Conservation (phyloP, 2,113 vertebrate species). For the Calyptomena viridis region DNA sequence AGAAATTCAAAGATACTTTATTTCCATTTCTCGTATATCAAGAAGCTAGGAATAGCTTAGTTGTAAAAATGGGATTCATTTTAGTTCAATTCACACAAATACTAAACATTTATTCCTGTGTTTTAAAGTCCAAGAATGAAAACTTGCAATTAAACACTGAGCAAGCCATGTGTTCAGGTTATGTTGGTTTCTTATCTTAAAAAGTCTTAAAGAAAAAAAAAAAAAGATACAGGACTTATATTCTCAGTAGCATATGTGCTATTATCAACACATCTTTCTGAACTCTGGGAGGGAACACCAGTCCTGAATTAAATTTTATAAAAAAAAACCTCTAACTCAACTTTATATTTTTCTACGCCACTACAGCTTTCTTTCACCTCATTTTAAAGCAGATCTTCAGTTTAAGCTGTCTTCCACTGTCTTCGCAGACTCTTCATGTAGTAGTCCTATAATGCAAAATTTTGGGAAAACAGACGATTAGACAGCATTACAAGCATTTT, state of each 20-base stretch:
- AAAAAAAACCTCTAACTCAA: conserved; percentile 74
- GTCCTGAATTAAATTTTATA: conserved; percentile 81
- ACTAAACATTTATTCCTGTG: conserved; percentile 79
- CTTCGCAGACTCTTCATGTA: conserved; percentile 82
- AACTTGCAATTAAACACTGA: conserved; percentile 82
- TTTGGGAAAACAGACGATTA: conserved; percentile 77
- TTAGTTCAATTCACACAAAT: conserved; percentile 79
- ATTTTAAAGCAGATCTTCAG: conserved; percentile 95
- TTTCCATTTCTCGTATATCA: conserved; percentile 80
- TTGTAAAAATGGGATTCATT: conserved; percentile 81
- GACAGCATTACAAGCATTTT: conserved; percentile 59
- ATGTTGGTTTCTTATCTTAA: conserved; percentile 78
- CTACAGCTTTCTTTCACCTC: conserved; percentile 99
- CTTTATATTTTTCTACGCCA: conserved; percentile 90
- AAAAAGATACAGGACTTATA: conserved; percentile 77
- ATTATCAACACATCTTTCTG: conserved; percentile 77
- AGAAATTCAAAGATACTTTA: conserved; percentile 85
- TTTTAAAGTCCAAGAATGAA: conserved; percentile 83
- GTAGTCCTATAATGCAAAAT: conserved; percentile 80
- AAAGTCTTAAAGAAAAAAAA: conserved; percentile 78
- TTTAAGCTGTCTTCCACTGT: conserved; percentile 81
- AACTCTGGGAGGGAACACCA: conserved; percentile 77
- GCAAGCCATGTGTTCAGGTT: conserved; percentile 80
- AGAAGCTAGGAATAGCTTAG: conserved; percentile 79
- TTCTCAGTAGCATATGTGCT: conserved; percentile 79